Percentiles rank a stretch among this genome's conserved stretches.
Evolutionary conservation across 2,888 invertebrate species (phyloP).

Genomic region (Chymomyza procnemis): DNA sequence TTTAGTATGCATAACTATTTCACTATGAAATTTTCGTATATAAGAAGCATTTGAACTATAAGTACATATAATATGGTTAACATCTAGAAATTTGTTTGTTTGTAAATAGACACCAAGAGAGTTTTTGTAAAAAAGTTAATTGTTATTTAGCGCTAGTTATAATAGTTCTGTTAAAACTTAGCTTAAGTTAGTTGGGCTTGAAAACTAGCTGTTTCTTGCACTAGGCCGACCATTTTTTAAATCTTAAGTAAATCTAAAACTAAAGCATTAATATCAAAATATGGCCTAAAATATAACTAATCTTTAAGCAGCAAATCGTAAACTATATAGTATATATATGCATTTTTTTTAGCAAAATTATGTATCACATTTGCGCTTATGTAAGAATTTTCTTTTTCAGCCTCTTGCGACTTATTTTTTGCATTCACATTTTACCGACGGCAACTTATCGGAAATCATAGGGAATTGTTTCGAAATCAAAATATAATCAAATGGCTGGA

Average conservation of each 20-base stretch:
- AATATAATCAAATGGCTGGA: constrained; percentile 13
- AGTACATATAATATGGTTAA: constrained; percentile 47
- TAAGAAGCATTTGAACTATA: constrained; percentile 62
- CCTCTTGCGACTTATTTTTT: constrained; percentile 14
- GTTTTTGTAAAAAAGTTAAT: constrained; percentile 49
- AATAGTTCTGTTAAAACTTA: constrained; percentile 48
- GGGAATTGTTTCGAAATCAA: constrained; percentile 7
- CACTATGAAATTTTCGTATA: constrained; percentile 37
- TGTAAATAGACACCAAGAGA: constrained; percentile 74
- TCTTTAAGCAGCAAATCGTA: neutral
- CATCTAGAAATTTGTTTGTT: constrained; percentile 34
- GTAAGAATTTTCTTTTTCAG: constrained; percentile 25
- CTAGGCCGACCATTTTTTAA: constrained; percentile 49
- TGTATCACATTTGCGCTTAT: constrained; percentile 71
- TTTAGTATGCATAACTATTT: constrained; percentile 12
- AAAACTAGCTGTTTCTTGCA: constrained; percentile 54
- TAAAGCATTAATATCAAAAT: neutral
- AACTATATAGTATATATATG: constrained; percentile 31
- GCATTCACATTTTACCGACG: constrained; percentile 39
- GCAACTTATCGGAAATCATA: constrained; percentile 37
- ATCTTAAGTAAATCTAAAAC: neutral
- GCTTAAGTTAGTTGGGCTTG: constrained; percentile 40
- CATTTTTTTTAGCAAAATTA: constrained; percentile 67
- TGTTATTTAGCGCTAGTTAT: constrained; percentile 6
- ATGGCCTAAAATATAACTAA: constrained; percentile 11